Evolutionary conservation across 2,113 vertebrate genomes (phyloP).

Genomic region (Pomatorhinus ruficollis): DNA sequence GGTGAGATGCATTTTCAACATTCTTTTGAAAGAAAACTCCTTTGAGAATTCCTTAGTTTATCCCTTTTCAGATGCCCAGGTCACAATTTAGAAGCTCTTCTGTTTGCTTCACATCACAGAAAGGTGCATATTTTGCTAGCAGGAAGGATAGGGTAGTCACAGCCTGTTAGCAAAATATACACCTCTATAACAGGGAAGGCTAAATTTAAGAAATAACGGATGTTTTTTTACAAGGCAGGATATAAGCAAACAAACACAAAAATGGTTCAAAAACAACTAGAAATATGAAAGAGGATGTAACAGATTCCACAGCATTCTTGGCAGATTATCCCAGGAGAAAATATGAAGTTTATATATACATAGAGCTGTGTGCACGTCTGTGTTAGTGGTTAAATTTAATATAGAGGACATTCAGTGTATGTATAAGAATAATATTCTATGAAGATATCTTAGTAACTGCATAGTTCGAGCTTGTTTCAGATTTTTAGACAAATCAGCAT

Average conservation of each 20-base stretch:
- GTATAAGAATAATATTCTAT: background rate
- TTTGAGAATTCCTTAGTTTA: background rate
- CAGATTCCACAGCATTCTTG: constrained; percentile 6
- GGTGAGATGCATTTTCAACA: background rate
- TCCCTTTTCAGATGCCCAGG: background rate
- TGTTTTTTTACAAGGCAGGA: constrained; percentile 42
- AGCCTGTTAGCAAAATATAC: constrained; percentile 50
- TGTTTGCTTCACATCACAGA: background rate
- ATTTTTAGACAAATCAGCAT: background rate
- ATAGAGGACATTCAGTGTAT: background rate
- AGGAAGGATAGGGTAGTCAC: constrained; percentile 49
- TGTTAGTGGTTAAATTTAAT: background rate
- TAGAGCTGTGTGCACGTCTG: background rate
- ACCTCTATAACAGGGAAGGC: constrained; percentile 7
- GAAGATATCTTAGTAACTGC: background rate
- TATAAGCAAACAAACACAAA: constrained; percentile 56
- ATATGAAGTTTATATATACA: background rate
- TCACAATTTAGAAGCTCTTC: background rate
- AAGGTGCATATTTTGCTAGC: background rate
- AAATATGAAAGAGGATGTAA: constrained; percentile 42
- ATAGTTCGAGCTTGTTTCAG: background rate
- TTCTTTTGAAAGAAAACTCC: background rate
- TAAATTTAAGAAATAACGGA: constrained; percentile 49
- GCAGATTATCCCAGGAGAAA: constrained; percentile 14
- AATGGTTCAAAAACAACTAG: constrained; percentile 2